Evolutionary conservation across 2,113 vertebrate genomes (phyloP).

Genomic region (Bos indicus): DNA sequence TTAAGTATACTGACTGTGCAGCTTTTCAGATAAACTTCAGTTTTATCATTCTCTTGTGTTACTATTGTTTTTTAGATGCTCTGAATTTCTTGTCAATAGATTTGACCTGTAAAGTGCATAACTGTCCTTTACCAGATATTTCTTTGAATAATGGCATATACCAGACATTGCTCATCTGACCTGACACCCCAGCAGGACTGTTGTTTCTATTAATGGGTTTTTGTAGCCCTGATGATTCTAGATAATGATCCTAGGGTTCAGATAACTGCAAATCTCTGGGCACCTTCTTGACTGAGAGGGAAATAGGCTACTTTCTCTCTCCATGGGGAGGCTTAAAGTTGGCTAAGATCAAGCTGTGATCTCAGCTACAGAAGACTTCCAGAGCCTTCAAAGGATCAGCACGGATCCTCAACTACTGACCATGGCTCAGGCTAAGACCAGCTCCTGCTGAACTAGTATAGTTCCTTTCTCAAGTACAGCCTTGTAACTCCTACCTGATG

Average conservation of each 20-base stretch:
- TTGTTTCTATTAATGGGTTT: neutral
- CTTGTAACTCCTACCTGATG: neutral
- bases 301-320: neutral
- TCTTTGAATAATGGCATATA: neutral
- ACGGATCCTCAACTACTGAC: neutral
- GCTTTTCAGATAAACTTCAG: neutral
- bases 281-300: neutral
- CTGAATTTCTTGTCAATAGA: neutral
- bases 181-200: neutral
- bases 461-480: constrained; percentile 1
- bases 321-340: neutral
- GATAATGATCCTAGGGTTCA: neutral
- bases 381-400: constrained; percentile 13
- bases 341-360: neutral
- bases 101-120: neutral
- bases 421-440: neutral
- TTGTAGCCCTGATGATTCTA: neutral
- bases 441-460: neutral
- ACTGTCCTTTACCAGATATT: neutral
- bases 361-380: neutral
- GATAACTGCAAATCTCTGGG: neutral
- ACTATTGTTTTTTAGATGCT: neutral
- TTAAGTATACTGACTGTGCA: neutral
- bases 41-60: neutral
- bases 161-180: neutral